Evolutionary conservation across 2,888 invertebrate species (phyloP), one percentile per base, ranked within the genome.

Genomic region (Labia minor): DNA sequence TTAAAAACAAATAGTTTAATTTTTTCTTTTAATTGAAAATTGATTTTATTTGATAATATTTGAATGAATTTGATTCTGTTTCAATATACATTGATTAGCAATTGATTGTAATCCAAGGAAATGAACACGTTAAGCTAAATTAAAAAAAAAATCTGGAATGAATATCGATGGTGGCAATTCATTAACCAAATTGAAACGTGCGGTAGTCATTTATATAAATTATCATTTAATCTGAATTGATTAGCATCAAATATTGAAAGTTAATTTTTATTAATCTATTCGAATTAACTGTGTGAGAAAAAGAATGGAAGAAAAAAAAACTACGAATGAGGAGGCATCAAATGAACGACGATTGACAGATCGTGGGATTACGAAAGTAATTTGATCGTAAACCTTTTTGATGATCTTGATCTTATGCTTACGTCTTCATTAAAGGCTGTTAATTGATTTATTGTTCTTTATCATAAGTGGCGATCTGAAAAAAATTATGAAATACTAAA

Each of bases 401-500:
- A 49, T 49, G 49, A 49, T 49, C 49, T 49, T 14, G 49, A 49
- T 49, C 49, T 49, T 49, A n/a, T 8, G 26, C 26, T n/a, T 49
- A 14, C 14, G n/a, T 49, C 49, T 49, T 49, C 49, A 49, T 49
- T 49, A 49, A 16, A 14, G 49, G 49, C n/a, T 3, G n/a, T 49
- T 49, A 49, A 49, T 49, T 49, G 49, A 49, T 49, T 49, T 49
- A 49, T 49, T 49, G 49, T 49, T 49, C 49, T 49, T 49, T 49
- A 49, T 49, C 49, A 16, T 49, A 49, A 49, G n/a, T 49, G 49
- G n/a, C 3, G 49, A 49, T 49, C 49, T 49, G 3, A 16, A 49
- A 49, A 49, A 49, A 49, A 26, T 26, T 49, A 14, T n/a, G n/a
- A n/a, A n/a, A n/a, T n/a, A n/a, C n/a, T n/a, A 49, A 49, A 49